Base-by-base conservation (phyloP, 1,140 invertebrate genomes). In the Zophobas atratus region DNA sequence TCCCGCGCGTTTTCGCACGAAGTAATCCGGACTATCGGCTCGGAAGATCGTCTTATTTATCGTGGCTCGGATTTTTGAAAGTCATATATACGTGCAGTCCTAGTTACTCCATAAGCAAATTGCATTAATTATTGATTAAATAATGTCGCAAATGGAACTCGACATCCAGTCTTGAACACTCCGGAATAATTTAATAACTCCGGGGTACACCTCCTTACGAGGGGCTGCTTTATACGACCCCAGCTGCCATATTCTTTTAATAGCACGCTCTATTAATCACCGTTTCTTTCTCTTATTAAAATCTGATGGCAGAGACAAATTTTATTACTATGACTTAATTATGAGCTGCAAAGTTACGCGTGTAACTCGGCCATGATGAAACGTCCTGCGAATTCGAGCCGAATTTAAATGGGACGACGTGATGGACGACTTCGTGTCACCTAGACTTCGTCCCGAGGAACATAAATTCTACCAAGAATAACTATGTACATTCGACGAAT, bases 51-150 rank as follows among this genome's bases (percentile, higher is more conserved):
- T 20, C 20, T 20, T 20, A 20, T 20, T 20, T 20, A 20, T 20
- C 20, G 20, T 20, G 20, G 20, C 20, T 20, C 20, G 20, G 20
- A 20, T 20, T 20, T 20, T 20, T 20, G 20, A 20, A 20, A 20
- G 20, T 20, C 20, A 20, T 0, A 20, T 20, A 20, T 20, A 20
- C 20, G 20, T 20, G 20, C 20, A 20, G 20, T 20, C 20, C 20
- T 20, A 20, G 43, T 46, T 46, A 46, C 43, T 8, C 6, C 43
- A 46, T 46, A 20, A 51, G 49, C 20, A 20, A 51, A 43, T 67
- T 67, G 6, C 60, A 33, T 67, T 67, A 43, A 67, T 67, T 67
- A 67, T 67, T 67, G 60, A 67, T 67, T 67, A 41, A 67, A 43
- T 67, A 41, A 67, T 67, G 8, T 67, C 38, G 39, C 39, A 67